These are phyloP conservation scores for Gymnocephalus cernua DNA, from an alignment of 2,113 vertebrate species.

Conservation along the genomic window DNA sequence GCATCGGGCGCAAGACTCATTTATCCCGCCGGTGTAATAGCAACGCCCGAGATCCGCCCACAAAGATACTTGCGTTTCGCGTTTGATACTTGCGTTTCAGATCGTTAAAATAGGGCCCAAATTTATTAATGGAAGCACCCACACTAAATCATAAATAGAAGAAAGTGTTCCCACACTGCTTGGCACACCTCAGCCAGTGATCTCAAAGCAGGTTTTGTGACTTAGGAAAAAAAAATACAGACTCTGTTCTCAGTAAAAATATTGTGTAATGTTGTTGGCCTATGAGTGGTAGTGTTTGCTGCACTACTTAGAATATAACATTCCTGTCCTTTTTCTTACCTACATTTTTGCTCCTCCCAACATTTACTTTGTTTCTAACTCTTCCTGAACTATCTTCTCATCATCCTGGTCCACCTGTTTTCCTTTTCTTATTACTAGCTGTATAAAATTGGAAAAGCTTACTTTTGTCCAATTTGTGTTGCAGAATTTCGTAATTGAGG, in stretches of 20 bases:
- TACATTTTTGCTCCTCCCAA: neutral
- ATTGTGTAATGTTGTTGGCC: neutral
- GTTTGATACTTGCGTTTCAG: no score
- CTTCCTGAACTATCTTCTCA: no score
- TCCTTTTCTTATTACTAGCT: neutral
- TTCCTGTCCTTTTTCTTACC: neutral
- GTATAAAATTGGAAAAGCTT: conserved; percentile 20
- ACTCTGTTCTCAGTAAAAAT: neutral
- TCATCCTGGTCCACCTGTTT: neutral
- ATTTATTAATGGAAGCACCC: neutral
- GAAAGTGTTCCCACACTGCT: neutral
- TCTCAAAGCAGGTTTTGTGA: neutral
- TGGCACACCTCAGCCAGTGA: neutral
- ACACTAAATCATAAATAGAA: neutral
- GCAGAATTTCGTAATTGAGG: conserved; percentile 85
- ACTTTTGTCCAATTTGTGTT: conserved; percentile 83
- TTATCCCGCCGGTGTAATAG: no score
- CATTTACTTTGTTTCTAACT: neutral
- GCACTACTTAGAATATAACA: neutral
- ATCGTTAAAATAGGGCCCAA: no score
- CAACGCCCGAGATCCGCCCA: no score
- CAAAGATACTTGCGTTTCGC: no score
- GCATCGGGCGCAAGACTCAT: no score
- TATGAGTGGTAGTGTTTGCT: neutral
- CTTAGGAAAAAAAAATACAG: neutral